phyloP scores from a whole-genome alignment of 2,113 vertebrate species.

The Emydocephalus ijimae region DNA sequence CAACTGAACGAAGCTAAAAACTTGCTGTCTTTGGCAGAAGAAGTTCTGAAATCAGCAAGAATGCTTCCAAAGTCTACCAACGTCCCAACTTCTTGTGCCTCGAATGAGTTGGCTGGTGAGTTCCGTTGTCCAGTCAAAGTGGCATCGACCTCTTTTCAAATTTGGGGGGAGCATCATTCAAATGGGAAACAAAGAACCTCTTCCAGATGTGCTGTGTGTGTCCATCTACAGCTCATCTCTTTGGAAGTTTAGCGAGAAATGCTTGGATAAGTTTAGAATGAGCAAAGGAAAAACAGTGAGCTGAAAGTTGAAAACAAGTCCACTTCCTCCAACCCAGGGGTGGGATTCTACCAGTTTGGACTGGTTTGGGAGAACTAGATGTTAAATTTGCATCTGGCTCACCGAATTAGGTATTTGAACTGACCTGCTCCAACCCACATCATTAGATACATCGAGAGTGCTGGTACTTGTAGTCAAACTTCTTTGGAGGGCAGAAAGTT shows the following conservation, averaged over 20 bases:
- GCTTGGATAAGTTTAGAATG: not conserved
- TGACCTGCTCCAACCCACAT: not conserved
- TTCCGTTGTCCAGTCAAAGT: not conserved
- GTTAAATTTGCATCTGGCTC: too few relatives aligned
- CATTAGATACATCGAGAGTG: not conserved
- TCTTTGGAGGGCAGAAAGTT: not conserved
- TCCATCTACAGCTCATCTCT: not conserved
- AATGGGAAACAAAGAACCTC: not conserved
- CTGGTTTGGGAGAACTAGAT: too few relatives aligned
- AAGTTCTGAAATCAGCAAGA: not conserved
- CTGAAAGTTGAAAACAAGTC: not conserved
- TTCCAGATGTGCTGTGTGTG: not conserved
- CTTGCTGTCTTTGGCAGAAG: not conserved
- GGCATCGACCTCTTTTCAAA: not conserved
- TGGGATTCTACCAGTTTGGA: too few relatives aligned
- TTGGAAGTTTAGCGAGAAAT: not conserved
- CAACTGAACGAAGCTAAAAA: not conserved
- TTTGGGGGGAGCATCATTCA: not conserved
- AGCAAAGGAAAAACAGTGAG: not conserved
- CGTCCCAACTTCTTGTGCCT: not conserved
- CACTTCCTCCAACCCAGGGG: not conserved
- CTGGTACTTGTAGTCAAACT: not conserved
- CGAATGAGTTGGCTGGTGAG: not conserved
- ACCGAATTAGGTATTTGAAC: too few relatives aligned
- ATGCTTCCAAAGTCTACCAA: not conserved